Conservation (phyloP, 2,113 vertebrate species). For the Coptodon rendalli region DNA sequence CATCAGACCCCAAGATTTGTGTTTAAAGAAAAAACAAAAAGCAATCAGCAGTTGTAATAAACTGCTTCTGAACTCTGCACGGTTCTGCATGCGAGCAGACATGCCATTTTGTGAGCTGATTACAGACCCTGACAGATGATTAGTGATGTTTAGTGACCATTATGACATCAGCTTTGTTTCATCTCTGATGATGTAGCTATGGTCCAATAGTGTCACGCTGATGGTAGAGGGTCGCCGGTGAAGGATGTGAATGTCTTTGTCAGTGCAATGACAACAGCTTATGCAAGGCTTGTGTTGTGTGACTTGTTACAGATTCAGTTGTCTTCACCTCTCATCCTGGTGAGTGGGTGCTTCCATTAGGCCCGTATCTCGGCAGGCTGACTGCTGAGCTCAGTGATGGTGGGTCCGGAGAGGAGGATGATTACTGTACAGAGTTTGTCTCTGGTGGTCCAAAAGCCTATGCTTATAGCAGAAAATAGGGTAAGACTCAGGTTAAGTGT, state of each 20-base stretch:
- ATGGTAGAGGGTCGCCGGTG: background rate
- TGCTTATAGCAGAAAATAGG: background rate
- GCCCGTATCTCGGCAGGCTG: rapidly evolving
- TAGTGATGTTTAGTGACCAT: background rate
- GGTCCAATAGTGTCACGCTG: background rate
- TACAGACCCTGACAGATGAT: background rate
- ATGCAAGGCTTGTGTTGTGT: background rate
- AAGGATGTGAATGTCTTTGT: background rate
- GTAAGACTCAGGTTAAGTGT: background rate
- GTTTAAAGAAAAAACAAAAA: no score
- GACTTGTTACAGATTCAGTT: background rate
- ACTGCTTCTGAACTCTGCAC: no score
- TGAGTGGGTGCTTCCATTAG: background rate
- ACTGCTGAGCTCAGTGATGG: background rate
- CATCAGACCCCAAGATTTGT: background rate
- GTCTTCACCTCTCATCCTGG: background rate
- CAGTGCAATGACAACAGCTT: rapidly evolving
- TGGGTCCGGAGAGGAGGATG: background rate
- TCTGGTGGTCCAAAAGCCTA: rapidly evolving
- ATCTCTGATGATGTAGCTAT: background rate
- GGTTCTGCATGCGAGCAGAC: background rate
- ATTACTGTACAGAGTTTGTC: background rate
- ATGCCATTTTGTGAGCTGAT: background rate
- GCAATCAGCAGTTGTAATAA: background rate
- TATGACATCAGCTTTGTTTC: background rate